Base-by-base conservation (phyloP, 2,888 invertebrate genomes). In the Stratiomys singularior region DNA sequence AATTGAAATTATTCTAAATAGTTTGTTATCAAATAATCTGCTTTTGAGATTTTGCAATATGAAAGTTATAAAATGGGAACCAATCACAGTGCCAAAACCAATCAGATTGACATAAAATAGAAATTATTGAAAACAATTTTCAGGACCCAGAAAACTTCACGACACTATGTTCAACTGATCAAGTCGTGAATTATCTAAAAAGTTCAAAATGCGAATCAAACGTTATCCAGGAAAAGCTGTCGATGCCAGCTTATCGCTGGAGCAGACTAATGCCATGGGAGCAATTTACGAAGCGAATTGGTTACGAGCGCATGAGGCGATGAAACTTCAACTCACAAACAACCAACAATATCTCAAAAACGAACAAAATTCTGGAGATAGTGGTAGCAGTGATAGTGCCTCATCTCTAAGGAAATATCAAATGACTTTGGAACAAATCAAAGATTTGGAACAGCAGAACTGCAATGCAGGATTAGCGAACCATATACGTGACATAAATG, bases 171-270 rank as follows among this genome's bases (percentile, higher is more conserved):
- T 76, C 69, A 63, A 18, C 83, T 81, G 80, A 69, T 37, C 52
- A 18, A 52, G 3, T 52, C 15, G 3, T 52, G 3, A 5, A 13
- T 23, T 4, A 13, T 9, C 21, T 63, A 11, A 60, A 60, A 13
- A 1, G 3, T 3, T 23, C 1, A 81, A 79, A 76, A 95, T 95
- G 95, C 94, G 94, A 90, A 93, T 95, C 81, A 93, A 94, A 86
- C 93, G 93, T 83, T 94, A 95, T 86, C 95, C 95, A 60, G 95
- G 95, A 81, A 93, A 93, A 88, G 95, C 93, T 81, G 94, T 94
- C 84, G 89, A 90, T 79, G 90, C 91, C 76, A 90, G 90, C 86
- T 84, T 91, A 79, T 89, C 91, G 77, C 89, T 93, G 89, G 94
- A 94, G 85, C 89, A 90, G 82, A 91, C 91, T 81, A 90, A 90